Evolutionary conservation across 2,113 vertebrate genomes (phyloP).

Genomic region (Cranoglanis bouderius): DNA sequence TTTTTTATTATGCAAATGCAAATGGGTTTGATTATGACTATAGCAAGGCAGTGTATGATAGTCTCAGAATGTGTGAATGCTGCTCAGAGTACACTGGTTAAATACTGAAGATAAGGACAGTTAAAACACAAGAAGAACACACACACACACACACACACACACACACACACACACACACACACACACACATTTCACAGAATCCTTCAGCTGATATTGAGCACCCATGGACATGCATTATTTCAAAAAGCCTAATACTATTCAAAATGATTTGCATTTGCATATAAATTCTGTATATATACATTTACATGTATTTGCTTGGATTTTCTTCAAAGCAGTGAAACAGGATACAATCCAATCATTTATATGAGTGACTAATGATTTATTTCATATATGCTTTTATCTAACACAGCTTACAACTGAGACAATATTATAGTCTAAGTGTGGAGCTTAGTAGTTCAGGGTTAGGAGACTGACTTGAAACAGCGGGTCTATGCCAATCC

Average conservation of each 20-base stretch:
- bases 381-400: neutral
- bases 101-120: constrained; percentile 9
- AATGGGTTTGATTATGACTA: neutral
- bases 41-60: neutral
- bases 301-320: neutral
- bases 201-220: neutral
- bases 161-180: constrained; percentile 1
- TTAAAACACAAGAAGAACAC: constrained; percentile 7
- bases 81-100: neutral
- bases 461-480: neutral
- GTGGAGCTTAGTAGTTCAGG: neutral
- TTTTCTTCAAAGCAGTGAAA: neutral
- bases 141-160: neutral
- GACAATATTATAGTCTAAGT: neutral
- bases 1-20: neutral
- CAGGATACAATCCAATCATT: neutral
- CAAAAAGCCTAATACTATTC: neutral
- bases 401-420: neutral
- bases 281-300: neutral
- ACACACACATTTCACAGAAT: neutral
- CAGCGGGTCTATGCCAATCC: neutral
- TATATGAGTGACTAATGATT: neutral
- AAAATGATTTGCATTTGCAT: neutral
- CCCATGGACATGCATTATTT: neutral
- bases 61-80: neutral